Conservation (phyloP, 53 echinoderm and acorn worm species). For the Hippasteria phrygiana region DNA sequence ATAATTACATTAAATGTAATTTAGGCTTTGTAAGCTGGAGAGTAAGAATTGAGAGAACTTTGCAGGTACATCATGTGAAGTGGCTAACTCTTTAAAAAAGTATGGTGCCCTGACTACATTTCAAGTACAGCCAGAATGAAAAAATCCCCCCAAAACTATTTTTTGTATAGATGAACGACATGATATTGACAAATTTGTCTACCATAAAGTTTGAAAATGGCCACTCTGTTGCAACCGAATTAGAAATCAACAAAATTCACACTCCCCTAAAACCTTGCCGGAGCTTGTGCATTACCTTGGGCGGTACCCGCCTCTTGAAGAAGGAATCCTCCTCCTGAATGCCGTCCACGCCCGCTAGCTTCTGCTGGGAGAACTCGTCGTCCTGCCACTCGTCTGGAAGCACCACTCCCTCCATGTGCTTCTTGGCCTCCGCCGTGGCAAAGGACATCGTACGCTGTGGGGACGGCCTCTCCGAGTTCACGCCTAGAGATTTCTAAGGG, state of each 20-base stretch:
- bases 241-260: background rate
- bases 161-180: too few relatives aligned
- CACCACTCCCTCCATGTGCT: slow-evolving; percentile 73
- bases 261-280: background rate
- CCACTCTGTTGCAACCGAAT: too few relatives aligned
- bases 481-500: slow-evolving; percentile 38
- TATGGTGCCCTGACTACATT: too few relatives aligned
- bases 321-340: slow-evolving; percentile 68
- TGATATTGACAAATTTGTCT: too few relatives aligned
- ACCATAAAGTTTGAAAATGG: too few relatives aligned
- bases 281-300: slow-evolving; percentile 27
- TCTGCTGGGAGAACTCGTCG: slow-evolving; percentile 78
- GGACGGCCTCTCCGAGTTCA: slow-evolving; percentile 29
- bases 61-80: too few relatives aligned
- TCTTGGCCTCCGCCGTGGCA: slow-evolving; percentile 66
- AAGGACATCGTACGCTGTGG: slow-evolving; percentile 65
- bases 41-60: too few relatives aligned
- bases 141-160: too few relatives aligned
- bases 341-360: slow-evolving; percentile 67
- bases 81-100: too few relatives aligned
- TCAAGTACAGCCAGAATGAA: too few relatives aligned
- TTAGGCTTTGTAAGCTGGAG: too few relatives aligned
- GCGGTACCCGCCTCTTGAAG: slow-evolving; percentile 77
- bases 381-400: slow-evolving; percentile 90
- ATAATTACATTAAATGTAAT: too few relatives aligned